Conservation (phyloP, 1,140 invertebrate genomes). For the Propsilocerus akamusi region DNA sequence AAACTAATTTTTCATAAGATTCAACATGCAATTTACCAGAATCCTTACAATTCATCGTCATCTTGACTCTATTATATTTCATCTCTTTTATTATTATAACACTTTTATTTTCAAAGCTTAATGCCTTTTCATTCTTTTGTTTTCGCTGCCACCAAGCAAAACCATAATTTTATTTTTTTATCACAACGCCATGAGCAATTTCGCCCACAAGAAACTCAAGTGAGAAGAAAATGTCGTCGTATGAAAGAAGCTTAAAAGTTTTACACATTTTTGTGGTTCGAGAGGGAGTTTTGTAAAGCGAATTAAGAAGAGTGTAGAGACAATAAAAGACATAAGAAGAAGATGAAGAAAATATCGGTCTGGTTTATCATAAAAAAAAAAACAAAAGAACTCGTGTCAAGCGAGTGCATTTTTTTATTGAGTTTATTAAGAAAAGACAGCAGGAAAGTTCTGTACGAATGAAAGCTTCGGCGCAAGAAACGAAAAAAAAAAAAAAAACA, state of each 20-base stretch:
- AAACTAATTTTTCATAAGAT: too few relatives aligned
- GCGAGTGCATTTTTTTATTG: conserved; percentile 4
- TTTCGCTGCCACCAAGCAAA: background rate
- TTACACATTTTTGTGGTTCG: conserved; percentile 3
- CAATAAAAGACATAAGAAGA: background rate
- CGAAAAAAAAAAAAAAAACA: background rate
- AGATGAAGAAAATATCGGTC: background rate
- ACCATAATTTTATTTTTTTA: conserved; percentile 1
- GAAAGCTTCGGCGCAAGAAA: background rate
- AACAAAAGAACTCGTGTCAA: background rate
- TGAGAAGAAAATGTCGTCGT: background rate
- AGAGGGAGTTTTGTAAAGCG: background rate
- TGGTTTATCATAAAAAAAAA: background rate
- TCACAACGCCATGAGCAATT: background rate
- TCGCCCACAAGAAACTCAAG: background rate
- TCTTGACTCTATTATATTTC: background rate
- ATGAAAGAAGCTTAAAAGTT: conserved; percentile 3
- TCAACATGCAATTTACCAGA: too few relatives aligned
- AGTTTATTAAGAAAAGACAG: background rate
- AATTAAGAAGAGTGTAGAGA: background rate
- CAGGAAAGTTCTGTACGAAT: too few relatives aligned
- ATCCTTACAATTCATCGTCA: too few relatives aligned
- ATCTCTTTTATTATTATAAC: background rate
- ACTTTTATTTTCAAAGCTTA: background rate
- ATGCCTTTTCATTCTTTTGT: background rate